Base-by-base conservation (phyloP, 2,888 invertebrate genomes). In the Morpho achilles region DNA sequence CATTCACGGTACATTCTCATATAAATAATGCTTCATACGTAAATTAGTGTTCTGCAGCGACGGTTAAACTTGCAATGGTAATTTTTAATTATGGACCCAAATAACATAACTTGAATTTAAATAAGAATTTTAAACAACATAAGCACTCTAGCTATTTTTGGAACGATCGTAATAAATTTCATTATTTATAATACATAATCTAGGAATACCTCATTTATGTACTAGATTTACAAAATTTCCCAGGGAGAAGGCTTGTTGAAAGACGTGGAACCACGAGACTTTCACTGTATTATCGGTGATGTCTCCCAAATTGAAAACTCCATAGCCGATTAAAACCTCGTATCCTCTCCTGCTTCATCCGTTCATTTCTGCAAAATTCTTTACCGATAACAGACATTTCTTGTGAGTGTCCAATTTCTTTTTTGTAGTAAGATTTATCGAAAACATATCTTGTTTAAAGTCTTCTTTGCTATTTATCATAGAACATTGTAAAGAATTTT, bases 351-450 rank as follows among this genome's bases (percentile, higher is more conserved):
- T 63, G 50, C 68, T 69, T 75, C 72, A 68, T 71, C 71, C 73
- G 68, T 72, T 64, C 64, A 76, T 77, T 76, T 76, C 88, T 90
- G 89, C 90, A 89, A 88, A 91, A 90, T 89, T 88, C 89, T 89
- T 88, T 90, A 88, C 84, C 72, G 10, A 69, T 74, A 74, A 74
- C 79, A 77, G 53, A 59, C 57, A 50, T 53, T 76, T 71, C 57
- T 72, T 80, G 90, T 90, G 82, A 90, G 88, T 89, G 79, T 80
- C 76, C 74, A 67, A 67, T 66, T 63, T 50, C n/a, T 59, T 65
- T 62, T 50, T 46, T 22, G 50, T 48, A 55, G 62, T 71, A 72
- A 46, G 55, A 41, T 66, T 58, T 65, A 50, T 63, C 50, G 55
- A 61, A 58, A 69, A 66, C 71, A 76, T 78, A 79, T 79, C 80